phyloP scores from a whole-genome alignment of 2,113 vertebrate species.

The Ammodytes dubius region DNA sequence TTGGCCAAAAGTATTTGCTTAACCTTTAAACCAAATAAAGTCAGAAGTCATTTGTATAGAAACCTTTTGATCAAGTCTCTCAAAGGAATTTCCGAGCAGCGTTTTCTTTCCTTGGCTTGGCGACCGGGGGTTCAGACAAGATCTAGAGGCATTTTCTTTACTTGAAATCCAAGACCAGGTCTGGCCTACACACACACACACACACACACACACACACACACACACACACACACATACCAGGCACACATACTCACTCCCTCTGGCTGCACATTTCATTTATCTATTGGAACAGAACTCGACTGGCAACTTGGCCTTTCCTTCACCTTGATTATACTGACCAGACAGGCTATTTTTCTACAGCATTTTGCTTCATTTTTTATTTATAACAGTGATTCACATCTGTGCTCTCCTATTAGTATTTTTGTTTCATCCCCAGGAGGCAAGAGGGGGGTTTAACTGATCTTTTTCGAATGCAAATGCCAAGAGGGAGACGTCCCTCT shows the following conservation, averaged over 20 bases:
- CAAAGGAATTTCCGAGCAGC: slow-evolving; percentile 34
- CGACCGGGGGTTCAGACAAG: slow-evolving; percentile 53
- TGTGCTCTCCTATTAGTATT: slow-evolving; percentile 20
- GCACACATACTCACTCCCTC: slow-evolving; percentile 47
- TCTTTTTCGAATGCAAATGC: slow-evolving; percentile 64
- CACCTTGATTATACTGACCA: slow-evolving; percentile 43
- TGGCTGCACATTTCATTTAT: slow-evolving; percentile 53
- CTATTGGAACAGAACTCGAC: slow-evolving; percentile 46
- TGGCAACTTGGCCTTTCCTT: slow-evolving; percentile 49
- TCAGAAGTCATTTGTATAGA: slow-evolving; percentile 33
- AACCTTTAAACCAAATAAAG: slow-evolving; percentile 28
- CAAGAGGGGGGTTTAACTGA: slow-evolving; percentile 41
- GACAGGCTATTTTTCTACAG: slow-evolving; percentile 29
- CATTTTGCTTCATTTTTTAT: slow-evolving; percentile 38
- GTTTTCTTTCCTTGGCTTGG: slow-evolving; percentile 55
- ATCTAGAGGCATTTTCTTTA: slow-evolving; percentile 60
- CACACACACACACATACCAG: slow-evolving; percentile 12
- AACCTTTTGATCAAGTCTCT: slow-evolving; percentile 52
- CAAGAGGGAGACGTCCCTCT: slow-evolving; percentile 26
- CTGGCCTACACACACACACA: slow-evolving; percentile 46
- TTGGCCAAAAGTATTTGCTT: neutral
- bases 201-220: slow-evolving; percentile 10
- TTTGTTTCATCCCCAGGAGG: slow-evolving; percentile 57
- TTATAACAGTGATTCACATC: slow-evolving; percentile 62
- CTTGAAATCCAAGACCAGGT: slow-evolving; percentile 68